phyloP scores from a whole-genome alignment of 2,113 vertebrate genomes.

The Elephantulus edwardii region DNA sequence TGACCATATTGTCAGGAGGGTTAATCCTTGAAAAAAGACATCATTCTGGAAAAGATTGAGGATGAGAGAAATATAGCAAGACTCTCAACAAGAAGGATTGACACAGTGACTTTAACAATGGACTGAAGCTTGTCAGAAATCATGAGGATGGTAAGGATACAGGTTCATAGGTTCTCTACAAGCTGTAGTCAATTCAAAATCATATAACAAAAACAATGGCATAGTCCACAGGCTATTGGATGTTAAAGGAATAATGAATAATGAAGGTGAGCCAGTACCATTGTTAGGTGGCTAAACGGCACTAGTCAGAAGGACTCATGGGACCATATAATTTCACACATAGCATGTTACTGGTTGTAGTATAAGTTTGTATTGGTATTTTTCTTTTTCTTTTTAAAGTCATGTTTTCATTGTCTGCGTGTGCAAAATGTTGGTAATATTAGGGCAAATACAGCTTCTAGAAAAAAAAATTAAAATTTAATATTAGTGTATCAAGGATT shows the following conservation, averaged over 20 bases:
- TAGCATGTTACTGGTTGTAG: constrained; percentile 2
- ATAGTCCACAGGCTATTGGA: neutral
- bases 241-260: neutral
- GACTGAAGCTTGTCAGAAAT: too few species aligned
- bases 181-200: too few species aligned
- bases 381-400: neutral
- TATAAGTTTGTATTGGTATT: neutral
- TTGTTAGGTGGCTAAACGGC: neutral
- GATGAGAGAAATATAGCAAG: too few species aligned
- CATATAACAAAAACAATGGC: too few species aligned
- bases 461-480: neutral
- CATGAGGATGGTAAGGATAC: too few species aligned
- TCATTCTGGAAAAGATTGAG: too few species aligned
- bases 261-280: neutral
- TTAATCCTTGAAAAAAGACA: too few species aligned
- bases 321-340: neutral
- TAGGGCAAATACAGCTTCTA: neutral
- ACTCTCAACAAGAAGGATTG: too few species aligned
- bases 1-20: too few species aligned
- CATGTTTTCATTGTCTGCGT: neutral
- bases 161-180: too few species aligned
- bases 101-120: too few species aligned
- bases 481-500: constrained; percentile 14
- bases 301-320: neutral
- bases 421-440: neutral